phyloP scores from a whole-genome alignment of 1,140 invertebrate genomes.

The Aethina tumida region DNA sequence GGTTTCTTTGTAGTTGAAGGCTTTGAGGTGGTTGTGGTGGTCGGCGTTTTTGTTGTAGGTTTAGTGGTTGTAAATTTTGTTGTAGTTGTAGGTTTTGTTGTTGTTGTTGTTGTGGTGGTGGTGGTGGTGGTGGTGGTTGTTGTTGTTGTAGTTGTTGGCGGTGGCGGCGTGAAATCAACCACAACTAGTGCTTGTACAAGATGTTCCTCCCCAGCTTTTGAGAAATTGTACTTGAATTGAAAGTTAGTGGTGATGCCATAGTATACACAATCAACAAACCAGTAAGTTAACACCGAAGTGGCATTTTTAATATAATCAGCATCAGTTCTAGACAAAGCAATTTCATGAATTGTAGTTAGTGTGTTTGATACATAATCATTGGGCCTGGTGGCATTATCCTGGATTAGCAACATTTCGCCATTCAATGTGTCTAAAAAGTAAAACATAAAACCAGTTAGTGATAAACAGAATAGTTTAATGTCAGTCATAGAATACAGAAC shows the following conservation, averaged over 20 bases:
- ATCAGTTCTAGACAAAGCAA: slow-evolving; percentile 50
- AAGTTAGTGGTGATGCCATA: slow-evolving; percentile 52
- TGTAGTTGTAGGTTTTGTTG: slow-evolving; percentile 22
- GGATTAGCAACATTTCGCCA: slow-evolving; percentile 50
- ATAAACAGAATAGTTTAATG: slow-evolving; percentile 6
- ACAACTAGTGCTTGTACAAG: slow-evolving; percentile 59
- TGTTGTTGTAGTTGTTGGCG: slow-evolving; percentile 47
- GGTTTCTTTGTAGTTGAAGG: slow-evolving; percentile 12
- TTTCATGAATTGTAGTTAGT: slow-evolving; percentile 43
- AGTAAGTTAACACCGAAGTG: slow-evolving; percentile 54
- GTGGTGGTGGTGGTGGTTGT: slow-evolving; percentile 43
- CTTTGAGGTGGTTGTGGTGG: slow-evolving; percentile 15
- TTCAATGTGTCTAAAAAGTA: slow-evolving; percentile 47
- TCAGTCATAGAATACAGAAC: no score
- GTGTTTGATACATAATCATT: slow-evolving; percentile 52
- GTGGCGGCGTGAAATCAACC: slow-evolving; percentile 51
- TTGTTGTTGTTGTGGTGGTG: slow-evolving; percentile 26
- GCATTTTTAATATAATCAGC: slow-evolving; percentile 49
- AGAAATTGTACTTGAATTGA: slow-evolving; percentile 52
- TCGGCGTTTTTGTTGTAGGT: slow-evolving; percentile 20
- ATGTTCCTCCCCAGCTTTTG: slow-evolving; percentile 45
- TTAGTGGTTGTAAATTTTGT: slow-evolving; percentile 17
- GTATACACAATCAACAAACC: slow-evolving; percentile 68
- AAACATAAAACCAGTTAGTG: slow-evolving; percentile 18
- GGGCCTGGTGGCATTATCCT: slow-evolving; percentile 45